phyloP scores from a whole-genome alignment of 2,797 vertebrate genomes.

The Garrulus glandarius region DNA sequence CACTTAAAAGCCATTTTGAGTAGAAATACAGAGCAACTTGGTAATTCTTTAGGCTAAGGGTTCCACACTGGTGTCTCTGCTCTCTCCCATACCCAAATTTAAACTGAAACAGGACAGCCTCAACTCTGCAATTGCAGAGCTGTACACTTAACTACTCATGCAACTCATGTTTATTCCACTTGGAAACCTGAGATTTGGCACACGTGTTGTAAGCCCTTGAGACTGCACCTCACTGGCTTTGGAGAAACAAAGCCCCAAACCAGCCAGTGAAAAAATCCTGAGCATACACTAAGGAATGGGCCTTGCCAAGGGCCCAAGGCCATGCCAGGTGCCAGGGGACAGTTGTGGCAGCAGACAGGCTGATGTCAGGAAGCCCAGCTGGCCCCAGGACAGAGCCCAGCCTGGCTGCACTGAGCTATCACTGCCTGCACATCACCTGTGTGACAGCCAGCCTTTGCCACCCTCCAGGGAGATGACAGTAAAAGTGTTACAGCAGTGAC shows the following conservation, averaged over 20 bases:
- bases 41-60: neutral
- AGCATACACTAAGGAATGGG: neutral
- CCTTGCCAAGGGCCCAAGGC: neutral
- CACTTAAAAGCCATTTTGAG: neutral
- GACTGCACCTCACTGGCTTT: neutral
- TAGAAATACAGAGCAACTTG: neutral
- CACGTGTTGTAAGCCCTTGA: neutral
- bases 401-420: neutral
- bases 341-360: neutral
- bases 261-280: neutral
- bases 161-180: neutral
- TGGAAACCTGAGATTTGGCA: conserved; percentile 28
- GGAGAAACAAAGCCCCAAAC: neutral
- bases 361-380: neutral
- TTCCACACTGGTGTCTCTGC: neutral
- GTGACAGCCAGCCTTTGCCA: neutral
- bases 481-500: neutral
- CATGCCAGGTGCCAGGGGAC: neutral
- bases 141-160: neutral
- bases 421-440: neutral
- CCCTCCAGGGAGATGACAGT: neutral
- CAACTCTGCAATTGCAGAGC: neutral
- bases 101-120: neutral
- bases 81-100: neutral
- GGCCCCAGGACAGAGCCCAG: neutral